Percentiles rank a stretch among this genome's conserved stretches.
phyloP scores from a whole-genome alignment of 2,888 invertebrate species.

The Glaucopsyche alexis region DNA sequence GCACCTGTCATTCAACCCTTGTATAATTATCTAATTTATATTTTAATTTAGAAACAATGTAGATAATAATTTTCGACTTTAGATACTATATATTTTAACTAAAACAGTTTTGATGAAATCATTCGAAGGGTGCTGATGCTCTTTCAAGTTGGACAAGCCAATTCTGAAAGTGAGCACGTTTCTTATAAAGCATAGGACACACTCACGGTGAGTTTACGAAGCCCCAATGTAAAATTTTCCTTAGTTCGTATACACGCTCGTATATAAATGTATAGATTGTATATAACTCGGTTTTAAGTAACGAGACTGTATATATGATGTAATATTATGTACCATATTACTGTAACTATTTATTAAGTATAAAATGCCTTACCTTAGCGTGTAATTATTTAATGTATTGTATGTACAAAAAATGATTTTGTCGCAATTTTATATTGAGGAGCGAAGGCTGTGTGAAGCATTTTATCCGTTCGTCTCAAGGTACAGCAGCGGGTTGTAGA shows the following conservation, averaged over 20 bases:
- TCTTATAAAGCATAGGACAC: conserved; percentile 36
- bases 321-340: conserved; percentile 59
- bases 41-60: conserved; percentile 10
- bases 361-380: conserved; percentile 69
- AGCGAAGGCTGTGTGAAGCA: conserved; percentile 72
- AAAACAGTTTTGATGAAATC: not conserved
- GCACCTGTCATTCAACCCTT: conserved; percentile 3
- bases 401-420: conserved; percentile 57
- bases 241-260: conserved; percentile 28
- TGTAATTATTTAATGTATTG: conserved; percentile 51
- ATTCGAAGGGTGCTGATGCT: conserved; percentile 42
- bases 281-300: conserved; percentile 70
- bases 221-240: conserved; percentile 20
- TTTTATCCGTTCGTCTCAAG: conserved; percentile 48
- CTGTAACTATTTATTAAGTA: conserved; percentile 71
- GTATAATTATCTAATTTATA: conserved; percentile 4
- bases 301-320: conserved; percentile 74
- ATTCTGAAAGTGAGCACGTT: conserved; percentile 57
- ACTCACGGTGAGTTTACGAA: not conserved
- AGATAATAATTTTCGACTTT: not conserved
- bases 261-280: conserved; percentile 50
- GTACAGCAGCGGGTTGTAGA: conserved; percentile 46
- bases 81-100: not conserved
- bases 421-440: conserved; percentile 48
- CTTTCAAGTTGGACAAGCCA: conserved; percentile 61